These are phyloP conservation scores for Sminthurinus signatus DNA, from an alignment of 1,140 invertebrate species.

Conservation along the genomic window DNA sequence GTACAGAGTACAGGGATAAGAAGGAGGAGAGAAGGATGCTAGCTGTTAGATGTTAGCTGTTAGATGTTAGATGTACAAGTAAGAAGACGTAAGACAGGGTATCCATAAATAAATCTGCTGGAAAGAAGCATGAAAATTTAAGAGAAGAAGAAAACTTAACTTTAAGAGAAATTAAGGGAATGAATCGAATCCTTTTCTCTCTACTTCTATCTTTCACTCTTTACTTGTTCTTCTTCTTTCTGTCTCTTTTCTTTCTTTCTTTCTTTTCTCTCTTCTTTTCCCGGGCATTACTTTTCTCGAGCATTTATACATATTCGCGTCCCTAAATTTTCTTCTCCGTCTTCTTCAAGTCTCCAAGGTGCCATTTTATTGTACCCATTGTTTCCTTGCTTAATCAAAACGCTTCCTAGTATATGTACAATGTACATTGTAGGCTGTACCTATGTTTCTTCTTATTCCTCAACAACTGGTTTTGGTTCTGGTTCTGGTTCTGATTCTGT, in stretches of 20 bases:
- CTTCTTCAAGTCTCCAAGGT: constrained; percentile 38
- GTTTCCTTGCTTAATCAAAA: constrained; percentile 41
- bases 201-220: constrained; percentile 6
- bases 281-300: too few species aligned
- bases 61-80: neutral
- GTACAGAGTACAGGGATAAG: too few species aligned
- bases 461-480: neutral
- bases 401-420: constrained; percentile 18
- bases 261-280: too few species aligned
- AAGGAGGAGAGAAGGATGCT: too few species aligned
- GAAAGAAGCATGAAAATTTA: constrained; percentile 38
- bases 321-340: constrained; percentile 30
- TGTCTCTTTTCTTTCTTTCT: too few species aligned
- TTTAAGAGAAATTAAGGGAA: constrained; percentile 40
- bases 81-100: constrained; percentile 1
- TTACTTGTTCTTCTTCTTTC: too few species aligned
- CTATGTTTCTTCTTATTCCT: neutral
- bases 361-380: constrained; percentile 24
- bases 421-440: too few species aligned
- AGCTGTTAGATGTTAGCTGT: too few species aligned
- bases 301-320: constrained; percentile 14
- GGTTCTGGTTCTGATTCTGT: neutral
- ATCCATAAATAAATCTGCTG: constrained; percentile 33
- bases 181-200: constrained; percentile 36
- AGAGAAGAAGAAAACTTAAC: constrained; percentile 38